Conservation (phyloP, 2,113 vertebrate species). For the Rostratula benghalensis region DNA sequence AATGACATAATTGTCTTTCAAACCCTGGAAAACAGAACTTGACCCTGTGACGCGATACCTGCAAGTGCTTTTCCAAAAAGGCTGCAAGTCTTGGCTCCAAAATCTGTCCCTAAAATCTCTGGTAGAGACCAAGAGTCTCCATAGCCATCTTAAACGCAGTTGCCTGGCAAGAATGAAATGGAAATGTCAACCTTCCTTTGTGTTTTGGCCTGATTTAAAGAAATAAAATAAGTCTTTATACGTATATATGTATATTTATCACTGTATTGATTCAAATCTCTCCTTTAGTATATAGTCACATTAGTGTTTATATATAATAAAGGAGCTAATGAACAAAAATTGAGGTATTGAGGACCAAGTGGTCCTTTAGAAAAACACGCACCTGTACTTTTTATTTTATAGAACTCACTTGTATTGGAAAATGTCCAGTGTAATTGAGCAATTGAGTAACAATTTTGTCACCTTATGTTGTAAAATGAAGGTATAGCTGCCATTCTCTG, state of each 20-base stretch:
- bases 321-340: neutral
- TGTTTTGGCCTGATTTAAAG: neutral
- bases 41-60: neutral
- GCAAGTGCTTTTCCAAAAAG: neutral
- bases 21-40: slow-evolving; percentile 7
- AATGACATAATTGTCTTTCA: slow-evolving; percentile 32
- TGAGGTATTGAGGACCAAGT: neutral
- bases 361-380: neutral
- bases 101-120: neutral
- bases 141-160: neutral
- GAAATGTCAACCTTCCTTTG: neutral
- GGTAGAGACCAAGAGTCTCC: neutral
- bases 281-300: neutral
- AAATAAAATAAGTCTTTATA: neutral
- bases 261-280: neutral
- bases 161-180: neutral
- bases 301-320: neutral
- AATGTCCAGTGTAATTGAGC: neutral
- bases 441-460: neutral
- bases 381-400: neutral
- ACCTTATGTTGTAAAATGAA: neutral
- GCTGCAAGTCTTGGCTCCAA: neutral
- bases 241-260: neutral
- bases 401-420: neutral
- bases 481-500: neutral